A percentile compares a stretch with the other conserved stretches of the same genome.
Evolutionary conservation across 2,797 vertebrate genomes (phyloP).

Genomic region (Argya squamiceps): DNA sequence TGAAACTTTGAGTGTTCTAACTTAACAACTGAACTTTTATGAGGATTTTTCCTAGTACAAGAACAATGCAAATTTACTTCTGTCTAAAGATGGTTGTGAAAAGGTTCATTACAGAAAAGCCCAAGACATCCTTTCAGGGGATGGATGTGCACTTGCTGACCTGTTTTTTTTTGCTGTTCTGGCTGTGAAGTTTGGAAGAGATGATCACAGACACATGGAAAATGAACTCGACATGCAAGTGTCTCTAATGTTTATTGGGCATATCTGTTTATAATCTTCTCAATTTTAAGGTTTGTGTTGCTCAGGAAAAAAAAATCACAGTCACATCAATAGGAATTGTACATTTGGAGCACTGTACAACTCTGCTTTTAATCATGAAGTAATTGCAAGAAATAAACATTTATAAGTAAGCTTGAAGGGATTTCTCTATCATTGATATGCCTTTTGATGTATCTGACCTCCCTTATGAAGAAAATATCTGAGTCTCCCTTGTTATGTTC

Average conservation of each 20-base stretch:
- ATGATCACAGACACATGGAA: background rate
- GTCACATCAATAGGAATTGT: background rate
- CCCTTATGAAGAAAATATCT: background rate
- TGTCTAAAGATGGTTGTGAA: background rate
- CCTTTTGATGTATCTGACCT: background rate
- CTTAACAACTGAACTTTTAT: background rate
- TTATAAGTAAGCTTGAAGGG: background rate
- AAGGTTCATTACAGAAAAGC: background rate
- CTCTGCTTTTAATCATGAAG: slow-evolving; percentile 37
- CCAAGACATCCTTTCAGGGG: background rate
- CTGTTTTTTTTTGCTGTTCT: background rate
- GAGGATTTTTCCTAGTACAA: background rate
- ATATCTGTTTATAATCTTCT: background rate
- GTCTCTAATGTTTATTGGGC: background rate
- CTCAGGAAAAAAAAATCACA: background rate
- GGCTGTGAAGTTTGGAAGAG: background rate
- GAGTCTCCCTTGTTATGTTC: background rate
- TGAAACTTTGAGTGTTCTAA: background rate
- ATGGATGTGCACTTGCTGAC: background rate
- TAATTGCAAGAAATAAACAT: slow-evolving; percentile 3
- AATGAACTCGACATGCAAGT: background rate
- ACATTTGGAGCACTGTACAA: background rate
- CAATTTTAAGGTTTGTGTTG: background rate
- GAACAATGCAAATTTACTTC: background rate
- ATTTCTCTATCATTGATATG: background rate